A percentile compares a stretch with the other conserved stretches of the same genome.
These are phyloP conservation scores for Podarcis siculus DNA, from an alignment of 2,797 vertebrate genomes.

Conservation along the genomic window DNA sequence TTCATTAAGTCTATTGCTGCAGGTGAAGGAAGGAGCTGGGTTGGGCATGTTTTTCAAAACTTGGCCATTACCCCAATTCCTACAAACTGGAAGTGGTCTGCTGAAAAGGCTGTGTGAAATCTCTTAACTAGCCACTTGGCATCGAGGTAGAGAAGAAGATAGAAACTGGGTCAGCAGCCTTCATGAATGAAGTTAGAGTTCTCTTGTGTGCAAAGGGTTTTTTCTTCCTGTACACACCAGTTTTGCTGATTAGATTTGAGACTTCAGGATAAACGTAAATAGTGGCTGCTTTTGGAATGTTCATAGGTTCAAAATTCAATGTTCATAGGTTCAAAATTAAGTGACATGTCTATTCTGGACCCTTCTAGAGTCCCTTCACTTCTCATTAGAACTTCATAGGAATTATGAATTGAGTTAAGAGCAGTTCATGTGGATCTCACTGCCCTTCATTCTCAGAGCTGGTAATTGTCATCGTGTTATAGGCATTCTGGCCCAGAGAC, in stretches of 20 bases:
- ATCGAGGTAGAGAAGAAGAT: neutral
- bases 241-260: conserved; percentile 8
- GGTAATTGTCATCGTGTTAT: neutral
- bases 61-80: neutral
- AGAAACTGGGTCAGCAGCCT: neutral
- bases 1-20: neutral
- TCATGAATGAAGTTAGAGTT: neutral
- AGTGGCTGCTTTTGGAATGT: neutral
- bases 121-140: neutral
- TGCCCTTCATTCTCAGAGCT: neutral
- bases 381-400: neutral
- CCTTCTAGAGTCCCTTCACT: neutral
- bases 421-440: neutral
- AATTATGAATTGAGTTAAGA: neutral
- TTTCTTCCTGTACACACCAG: neutral
- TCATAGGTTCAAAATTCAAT: neutral
- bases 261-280: neutral
- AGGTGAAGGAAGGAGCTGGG: neutral
- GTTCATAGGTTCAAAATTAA: neutral
- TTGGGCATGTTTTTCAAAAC: neutral
- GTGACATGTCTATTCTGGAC: neutral
- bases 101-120: neutral
- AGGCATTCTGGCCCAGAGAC: neutral
- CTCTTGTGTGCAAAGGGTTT: neutral
- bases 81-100: neutral